These are phyloP conservation scores for Phlogophora meticulosa DNA, from an alignment of 2,888 invertebrate genomes.

Conservation along the genomic window DNA sequence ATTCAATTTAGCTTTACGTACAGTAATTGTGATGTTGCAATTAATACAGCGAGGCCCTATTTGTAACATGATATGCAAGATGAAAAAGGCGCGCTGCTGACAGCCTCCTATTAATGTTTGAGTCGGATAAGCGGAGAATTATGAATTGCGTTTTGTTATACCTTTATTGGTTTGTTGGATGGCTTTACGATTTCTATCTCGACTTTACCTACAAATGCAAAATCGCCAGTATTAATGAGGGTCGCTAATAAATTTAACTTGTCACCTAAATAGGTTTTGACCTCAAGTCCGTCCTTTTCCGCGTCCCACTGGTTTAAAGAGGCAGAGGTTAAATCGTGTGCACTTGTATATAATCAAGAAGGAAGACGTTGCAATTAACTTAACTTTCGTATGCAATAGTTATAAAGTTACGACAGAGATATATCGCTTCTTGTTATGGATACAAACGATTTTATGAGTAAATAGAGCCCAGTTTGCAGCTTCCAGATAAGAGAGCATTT, in stretches of 20 bases:
- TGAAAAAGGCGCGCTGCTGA: constrained; percentile 42
- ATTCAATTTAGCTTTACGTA: constrained; percentile 26
- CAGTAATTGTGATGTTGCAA: constrained; percentile 25
- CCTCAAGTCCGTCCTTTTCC: constrained; percentile 47
- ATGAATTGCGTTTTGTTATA: constrained; percentile 38
- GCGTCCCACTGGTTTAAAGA: constrained; percentile 52
- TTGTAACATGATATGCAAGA: constrained; percentile 49
- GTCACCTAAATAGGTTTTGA: constrained; percentile 50
- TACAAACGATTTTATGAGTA: constrained; percentile 27
- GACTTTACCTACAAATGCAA: constrained; percentile 17
- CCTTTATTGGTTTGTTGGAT: constrained; percentile 41
- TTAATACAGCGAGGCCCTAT: constrained; percentile 29
- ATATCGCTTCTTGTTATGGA: constrained; percentile 34
- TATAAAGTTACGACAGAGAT: constrained; percentile 52
- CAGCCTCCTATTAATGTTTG: constrained; percentile 47
- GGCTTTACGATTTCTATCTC: constrained; percentile 32
- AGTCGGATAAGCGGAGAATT: constrained; percentile 41
- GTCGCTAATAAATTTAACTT: constrained; percentile 54
- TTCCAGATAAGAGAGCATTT: constrained; percentile 20
- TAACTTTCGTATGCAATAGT: constrained; percentile 39
- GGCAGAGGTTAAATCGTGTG: constrained; percentile 64
- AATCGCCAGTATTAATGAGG: constrained; percentile 17
- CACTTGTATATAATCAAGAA: constrained; percentile 55
- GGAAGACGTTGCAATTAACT: constrained; percentile 57
- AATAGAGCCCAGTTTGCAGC: background rate